Base-by-base conservation (phyloP, 2,113 vertebrate genomes). In the Pluvianellus socialis region DNA sequence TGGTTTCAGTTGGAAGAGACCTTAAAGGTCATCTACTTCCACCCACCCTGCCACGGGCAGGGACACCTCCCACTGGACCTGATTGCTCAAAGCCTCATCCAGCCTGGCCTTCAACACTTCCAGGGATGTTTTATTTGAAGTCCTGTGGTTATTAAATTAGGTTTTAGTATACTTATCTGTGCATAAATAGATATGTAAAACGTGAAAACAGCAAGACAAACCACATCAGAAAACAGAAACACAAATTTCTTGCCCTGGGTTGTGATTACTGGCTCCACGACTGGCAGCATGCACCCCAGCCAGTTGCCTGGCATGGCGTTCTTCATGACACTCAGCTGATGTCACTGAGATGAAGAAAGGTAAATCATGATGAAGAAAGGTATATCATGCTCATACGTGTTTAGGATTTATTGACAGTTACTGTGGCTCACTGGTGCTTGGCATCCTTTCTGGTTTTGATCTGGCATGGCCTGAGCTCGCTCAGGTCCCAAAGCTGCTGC, bases 251-350 rank as follows among this genome's bases (percentile, higher is more conserved):
- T 45, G 19, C 19, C n/a, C 33, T 67, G 18, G 22, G 24, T 81
- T 77, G 32, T 8, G 18, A 21, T 30, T 52, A 27, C 9, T 14
- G 42, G 10, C 18, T 66, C 38, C 28, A 27, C 17, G 5, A 87
- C 23, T 38, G 32, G 56, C 56, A 71, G 15, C 0, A 2, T n/a
- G 30, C 11, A 27, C 28, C 16, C 23, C 45, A 33, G 2, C 6
- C 30, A 7, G 7, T 52, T 40, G 9, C 65, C 38, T 50, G 40
- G 32, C 5, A 8, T 6, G 17, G 14, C 0, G 0, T 23, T 30
- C 35, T 27, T 88, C 26, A 12, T 49, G 59, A 10, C 20, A 23
- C 28, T 32, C 30, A 28, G 24, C 35, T 88, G 63, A 18, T 1
- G 7, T 42, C 35, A 40, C 40, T 22, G 49, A 62, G 5, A 7